phyloP scores from a whole-genome alignment of 2,797 vertebrate species.

The Syngnathus acus region DNA sequence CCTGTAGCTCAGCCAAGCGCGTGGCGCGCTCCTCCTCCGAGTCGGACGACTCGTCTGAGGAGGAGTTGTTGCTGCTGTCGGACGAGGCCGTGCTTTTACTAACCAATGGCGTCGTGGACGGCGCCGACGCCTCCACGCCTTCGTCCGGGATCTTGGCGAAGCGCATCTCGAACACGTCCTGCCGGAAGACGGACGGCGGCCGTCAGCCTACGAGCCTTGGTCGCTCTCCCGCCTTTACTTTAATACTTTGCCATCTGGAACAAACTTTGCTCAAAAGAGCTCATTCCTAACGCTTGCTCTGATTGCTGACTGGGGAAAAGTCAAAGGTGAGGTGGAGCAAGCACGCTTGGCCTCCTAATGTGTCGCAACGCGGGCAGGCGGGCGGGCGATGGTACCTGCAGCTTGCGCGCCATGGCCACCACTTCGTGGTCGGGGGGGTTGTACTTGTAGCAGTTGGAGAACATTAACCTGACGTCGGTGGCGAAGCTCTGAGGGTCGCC shows the following conservation, averaged over 20 bases:
- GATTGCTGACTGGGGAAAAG: no score
- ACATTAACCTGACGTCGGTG: conserved; percentile 95
- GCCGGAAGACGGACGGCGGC: neutral
- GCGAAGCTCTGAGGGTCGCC: conserved; percentile 89
- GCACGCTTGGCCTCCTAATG: no score
- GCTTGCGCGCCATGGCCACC: conserved; percentile 81
- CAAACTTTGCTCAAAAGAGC: no score
- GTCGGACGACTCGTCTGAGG: conserved; percentile 89
- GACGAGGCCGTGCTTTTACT: conserved; percentile 92
- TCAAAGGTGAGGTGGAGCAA: no score
- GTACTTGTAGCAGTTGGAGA: conserved; percentile 98
- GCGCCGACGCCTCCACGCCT: conserved; percentile 74
- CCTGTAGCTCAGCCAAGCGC: conserved; percentile 91
- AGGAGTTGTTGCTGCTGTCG: conserved; percentile 90
- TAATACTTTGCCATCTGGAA: no score
- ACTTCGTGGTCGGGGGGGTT: conserved; percentile 96
- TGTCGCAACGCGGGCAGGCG: neutral
- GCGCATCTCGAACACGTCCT: conserved; percentile 98
- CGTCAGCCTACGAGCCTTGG: neutral
- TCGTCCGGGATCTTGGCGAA: conserved; percentile 97
- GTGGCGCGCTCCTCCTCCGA: conserved; percentile 94
- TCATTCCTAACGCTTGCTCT: no score
- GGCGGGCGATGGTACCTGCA: conserved; percentile 48
- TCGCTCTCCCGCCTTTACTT: no score
- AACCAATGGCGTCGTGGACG: conserved; percentile 74